Evolutionary conservation across 2,797 vertebrate species (phyloP).

Genomic region (Microctenopoma steveboyesi): DNA sequence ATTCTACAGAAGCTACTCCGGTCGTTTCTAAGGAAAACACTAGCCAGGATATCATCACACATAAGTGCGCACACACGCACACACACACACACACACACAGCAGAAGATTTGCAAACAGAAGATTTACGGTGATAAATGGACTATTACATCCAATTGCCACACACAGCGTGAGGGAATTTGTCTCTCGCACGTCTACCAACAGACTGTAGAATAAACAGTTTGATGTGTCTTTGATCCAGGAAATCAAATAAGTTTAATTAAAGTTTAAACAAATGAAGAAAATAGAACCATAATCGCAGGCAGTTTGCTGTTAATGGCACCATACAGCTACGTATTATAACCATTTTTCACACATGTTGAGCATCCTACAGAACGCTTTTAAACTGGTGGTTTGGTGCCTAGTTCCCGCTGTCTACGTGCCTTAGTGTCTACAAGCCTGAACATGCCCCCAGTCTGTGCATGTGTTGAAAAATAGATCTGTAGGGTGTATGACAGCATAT

Average conservation of each 20-base stretch:
- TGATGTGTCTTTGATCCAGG: constrained; percentile 36
- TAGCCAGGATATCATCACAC: constrained; percentile 48
- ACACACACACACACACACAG: constrained; percentile 20
- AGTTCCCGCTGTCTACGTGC: not conserved
- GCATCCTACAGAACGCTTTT: not conserved
- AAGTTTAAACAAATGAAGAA: constrained; percentile 22
- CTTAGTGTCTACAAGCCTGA: not conserved
- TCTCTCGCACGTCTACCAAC: constrained; percentile 50
- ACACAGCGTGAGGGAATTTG: constrained; percentile 66
- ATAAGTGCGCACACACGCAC: constrained; percentile 18
- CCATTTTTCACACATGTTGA: constrained; percentile 3
- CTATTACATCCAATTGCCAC: constrained; percentile 74
- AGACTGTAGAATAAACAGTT: constrained; percentile 46
- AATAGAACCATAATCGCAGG: constrained; percentile 21
- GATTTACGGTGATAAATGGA: constrained; percentile 70
- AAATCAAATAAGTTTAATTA: constrained; percentile 39
- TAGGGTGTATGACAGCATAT: too few relatives aligned
- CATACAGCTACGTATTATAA: not conserved
- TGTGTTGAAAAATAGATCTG: not conserved
- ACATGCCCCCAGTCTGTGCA: not conserved
- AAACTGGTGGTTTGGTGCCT: not conserved
- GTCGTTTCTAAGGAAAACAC: constrained; percentile 65
- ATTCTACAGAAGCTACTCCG: constrained; percentile 61
- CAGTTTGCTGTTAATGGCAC: not conserved
- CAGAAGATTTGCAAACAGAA: constrained; percentile 53